These are phyloP conservation scores for Andrena flavipes DNA, from an alignment of 2,888 invertebrate genomes.

Conservation along the genomic window DNA sequence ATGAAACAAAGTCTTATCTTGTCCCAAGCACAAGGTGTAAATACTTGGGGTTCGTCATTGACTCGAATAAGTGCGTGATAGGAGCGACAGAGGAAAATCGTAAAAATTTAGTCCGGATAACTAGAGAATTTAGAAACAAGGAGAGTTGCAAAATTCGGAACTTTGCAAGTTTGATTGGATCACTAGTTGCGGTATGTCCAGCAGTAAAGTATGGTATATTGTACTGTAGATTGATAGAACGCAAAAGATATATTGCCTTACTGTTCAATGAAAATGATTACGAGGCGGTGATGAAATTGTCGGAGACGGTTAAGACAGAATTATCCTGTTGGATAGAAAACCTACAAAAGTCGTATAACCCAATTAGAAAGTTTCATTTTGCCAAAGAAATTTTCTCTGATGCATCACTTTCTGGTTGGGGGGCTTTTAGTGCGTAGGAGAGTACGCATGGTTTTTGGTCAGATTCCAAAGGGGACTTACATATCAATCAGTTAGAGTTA, in stretches of 20 bases:
- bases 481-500: slow-evolving; percentile 21
- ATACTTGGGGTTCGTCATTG: slow-evolving; percentile 1
- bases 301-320: neutral
- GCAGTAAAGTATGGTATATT: slow-evolving; percentile 13
- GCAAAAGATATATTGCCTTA: neutral
- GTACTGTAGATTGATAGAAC: slow-evolving; percentile 4
- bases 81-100: neutral
- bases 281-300: neutral
- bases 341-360: no score
- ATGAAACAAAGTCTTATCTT: slow-evolving; percentile 5
- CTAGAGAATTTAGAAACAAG: neutral
- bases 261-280: slow-evolving; percentile 1
- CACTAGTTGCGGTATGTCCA: slow-evolving; percentile 5
- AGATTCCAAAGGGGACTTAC: neutral
- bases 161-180: neutral
- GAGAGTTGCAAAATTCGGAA: slow-evolving; percentile 1
- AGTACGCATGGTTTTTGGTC: slow-evolving; percentile 5
- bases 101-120: neutral
- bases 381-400: neutral
- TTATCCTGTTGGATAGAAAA: neutral
- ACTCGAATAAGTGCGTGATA: neutral
- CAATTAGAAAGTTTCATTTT: neutral
- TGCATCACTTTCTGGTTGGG: neutral
- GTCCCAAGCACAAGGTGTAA: neutral
- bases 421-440: neutral